These are phyloP conservation scores for Seira musarum DNA, from an alignment of 2,888 invertebrate species.

Conservation along the genomic window DNA sequence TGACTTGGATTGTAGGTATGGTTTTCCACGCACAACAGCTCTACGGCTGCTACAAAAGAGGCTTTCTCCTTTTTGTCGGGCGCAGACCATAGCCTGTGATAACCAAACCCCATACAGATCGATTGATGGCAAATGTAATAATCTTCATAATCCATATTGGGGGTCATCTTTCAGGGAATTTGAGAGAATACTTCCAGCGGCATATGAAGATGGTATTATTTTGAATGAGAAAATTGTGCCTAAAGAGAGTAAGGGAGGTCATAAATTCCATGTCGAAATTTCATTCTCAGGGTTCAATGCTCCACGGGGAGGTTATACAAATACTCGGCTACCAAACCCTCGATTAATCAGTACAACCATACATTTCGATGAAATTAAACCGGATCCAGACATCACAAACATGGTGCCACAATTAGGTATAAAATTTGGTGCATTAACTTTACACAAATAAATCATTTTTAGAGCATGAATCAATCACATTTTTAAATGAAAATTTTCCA, in stretches of 20 bases:
- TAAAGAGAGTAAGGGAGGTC: no score
- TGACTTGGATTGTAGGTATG: slow-evolving; percentile 26
- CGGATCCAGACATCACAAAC: slow-evolving; percentile 43
- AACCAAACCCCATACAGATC: slow-evolving; percentile 28
- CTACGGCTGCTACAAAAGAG: slow-evolving; percentile 30
- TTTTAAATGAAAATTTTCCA: not conserved
- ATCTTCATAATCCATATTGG: slow-evolving; percentile 49
- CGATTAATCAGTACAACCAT: slow-evolving; percentile 47
- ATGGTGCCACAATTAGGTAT: slow-evolving; percentile 48
- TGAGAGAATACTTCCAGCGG: slow-evolving; percentile 59
- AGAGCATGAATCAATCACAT: no score
- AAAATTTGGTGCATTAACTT: no score
- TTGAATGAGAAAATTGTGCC: slow-evolving; percentile 7
- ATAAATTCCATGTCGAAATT: no score
- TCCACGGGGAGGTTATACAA: slow-evolving; percentile 36
- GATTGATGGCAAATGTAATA: slow-evolving; percentile 60
- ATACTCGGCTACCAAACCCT: slow-evolving; percentile 40
- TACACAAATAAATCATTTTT: no score
- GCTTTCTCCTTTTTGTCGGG: slow-evolving; percentile 44
- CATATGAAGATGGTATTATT: slow-evolving; percentile 61
- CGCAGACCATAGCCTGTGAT: slow-evolving; percentile 47
- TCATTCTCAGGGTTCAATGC: slow-evolving; percentile 31
- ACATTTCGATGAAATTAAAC: slow-evolving; percentile 40
- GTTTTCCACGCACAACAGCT: slow-evolving; percentile 30
- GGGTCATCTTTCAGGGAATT: slow-evolving; percentile 63